Conservation (phyloP, 2,797 vertebrate species). For the Sebastes umbrosus region DNA sequence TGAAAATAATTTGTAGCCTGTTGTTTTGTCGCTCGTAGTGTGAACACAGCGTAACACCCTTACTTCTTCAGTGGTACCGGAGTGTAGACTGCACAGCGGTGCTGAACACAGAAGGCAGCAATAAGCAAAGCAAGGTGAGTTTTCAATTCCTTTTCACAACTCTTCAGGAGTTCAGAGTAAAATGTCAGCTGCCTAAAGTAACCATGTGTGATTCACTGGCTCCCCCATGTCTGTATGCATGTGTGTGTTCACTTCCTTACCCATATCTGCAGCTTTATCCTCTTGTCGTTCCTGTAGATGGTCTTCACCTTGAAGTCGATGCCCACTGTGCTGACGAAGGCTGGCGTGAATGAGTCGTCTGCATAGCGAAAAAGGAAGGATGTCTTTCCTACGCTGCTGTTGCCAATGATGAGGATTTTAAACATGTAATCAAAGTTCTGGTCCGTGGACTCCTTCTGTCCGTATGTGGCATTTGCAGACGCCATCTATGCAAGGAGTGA, state of each 20-base stretch:
- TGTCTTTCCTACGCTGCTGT: slow-evolving; percentile 97
- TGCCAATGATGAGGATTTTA: slow-evolving; percentile 98
- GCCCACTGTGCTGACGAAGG: slow-evolving; percentile 97
- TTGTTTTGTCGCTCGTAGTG: too few species aligned
- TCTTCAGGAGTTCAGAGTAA: background rate
- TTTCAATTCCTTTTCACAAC: background rate
- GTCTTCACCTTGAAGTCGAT: slow-evolving; percentile 99
- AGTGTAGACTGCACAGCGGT: background rate
- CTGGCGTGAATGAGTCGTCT: slow-evolving; percentile 95
- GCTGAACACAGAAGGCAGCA: background rate
- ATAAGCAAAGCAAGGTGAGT: background rate
- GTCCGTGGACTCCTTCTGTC: slow-evolving; percentile 94
- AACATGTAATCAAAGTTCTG: slow-evolving; percentile 99
- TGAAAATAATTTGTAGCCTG: too few species aligned
- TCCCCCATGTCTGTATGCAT: background rate
- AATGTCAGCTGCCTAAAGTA: background rate
- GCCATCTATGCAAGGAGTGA: slow-evolving; percentile 86
- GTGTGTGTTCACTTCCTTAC: slow-evolving; percentile 75
- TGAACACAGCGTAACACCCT: background rate
- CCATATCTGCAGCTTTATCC: slow-evolving; percentile 99
- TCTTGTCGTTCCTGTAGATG: slow-evolving; percentile 96
- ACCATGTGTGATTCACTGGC: background rate
- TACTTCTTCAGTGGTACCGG: background rate
- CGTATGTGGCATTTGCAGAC: slow-evolving; percentile 92
- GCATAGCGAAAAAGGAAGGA: slow-evolving; percentile 99